Conservation (phyloP, 1,140 invertebrate species). For the Camponotus pennsylvanicus region DNA sequence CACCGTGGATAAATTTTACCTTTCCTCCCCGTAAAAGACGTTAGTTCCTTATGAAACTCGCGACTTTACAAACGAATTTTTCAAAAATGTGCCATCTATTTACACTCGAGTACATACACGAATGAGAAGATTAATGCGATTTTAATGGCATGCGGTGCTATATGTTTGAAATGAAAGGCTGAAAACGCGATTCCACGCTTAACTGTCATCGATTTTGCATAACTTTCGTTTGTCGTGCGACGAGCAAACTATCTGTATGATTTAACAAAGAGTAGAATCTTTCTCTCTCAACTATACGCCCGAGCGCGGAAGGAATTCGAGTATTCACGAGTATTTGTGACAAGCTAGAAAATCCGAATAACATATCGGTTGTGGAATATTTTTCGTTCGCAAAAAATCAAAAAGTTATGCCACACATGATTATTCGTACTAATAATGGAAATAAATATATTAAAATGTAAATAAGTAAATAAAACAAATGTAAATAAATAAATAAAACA, state of each 20-base stretch:
- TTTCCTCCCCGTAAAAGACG: not conserved
- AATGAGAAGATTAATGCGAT: not conserved
- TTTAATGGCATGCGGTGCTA: not conserved
- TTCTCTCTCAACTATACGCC: not conserved
- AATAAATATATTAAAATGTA: no score
- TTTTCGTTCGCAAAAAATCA: not conserved
- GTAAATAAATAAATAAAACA: no score
- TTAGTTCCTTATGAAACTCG: slow-evolving; percentile 3
- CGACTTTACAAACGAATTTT: not conserved
- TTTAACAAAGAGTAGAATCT: slow-evolving; percentile 22
- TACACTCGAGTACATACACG: not conserved
- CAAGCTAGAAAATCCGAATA: not conserved
- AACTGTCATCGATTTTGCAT: slow-evolving; percentile 15
- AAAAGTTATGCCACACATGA: not conserved
- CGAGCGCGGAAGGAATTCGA: not conserved
- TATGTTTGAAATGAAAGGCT: not conserved
- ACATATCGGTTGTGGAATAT: not conserved
- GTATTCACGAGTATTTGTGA: not conserved
- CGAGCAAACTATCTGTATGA: not conserved
- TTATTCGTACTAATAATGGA: not conserved
- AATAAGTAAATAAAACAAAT: no score
- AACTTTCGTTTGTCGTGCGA: slow-evolving; percentile 17
- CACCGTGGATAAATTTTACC: slow-evolving; percentile 19
- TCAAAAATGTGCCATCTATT: not conserved
- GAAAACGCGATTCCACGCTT: not conserved